phyloP scores from a whole-genome alignment of 2,113 vertebrate species.

The Rostratula benghalensis region DNA sequence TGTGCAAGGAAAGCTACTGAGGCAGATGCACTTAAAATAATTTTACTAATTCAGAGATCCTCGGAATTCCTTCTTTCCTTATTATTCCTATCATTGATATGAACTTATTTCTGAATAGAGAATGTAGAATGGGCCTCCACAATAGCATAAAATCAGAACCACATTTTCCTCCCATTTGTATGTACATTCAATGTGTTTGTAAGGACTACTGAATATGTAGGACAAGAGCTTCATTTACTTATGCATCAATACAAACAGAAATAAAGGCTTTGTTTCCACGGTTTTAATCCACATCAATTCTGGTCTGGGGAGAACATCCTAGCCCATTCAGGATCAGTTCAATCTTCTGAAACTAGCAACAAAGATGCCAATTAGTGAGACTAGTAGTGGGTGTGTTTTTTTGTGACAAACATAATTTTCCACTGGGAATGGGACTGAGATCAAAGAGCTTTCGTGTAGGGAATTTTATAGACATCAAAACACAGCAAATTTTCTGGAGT shows the following conservation, averaged over 20 bases:
- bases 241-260: neutral
- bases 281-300: neutral
- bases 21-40: neutral
- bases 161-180: neutral
- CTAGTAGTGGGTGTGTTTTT: neutral
- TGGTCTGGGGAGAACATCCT: neutral
- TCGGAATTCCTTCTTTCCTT: neutral
- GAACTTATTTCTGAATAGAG: neutral
- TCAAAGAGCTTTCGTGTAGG: neutral
- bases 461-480: neutral
- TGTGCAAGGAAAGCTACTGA: neutral
- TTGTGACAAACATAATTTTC: neutral
- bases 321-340: neutral
- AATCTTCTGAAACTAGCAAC: neutral
- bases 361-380: neutral
- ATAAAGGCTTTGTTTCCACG: neutral
- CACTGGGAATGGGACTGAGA: neutral
- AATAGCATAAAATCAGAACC: neutral
- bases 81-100: neutral
- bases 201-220: neutral
- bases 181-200: neutral
- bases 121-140: accelerated
- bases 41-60: accelerated
- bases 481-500: neutral
- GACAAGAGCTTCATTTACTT: neutral